Evolutionary conservation across 2,888 invertebrate species (phyloP), one percentile per base, ranked within the genome.

Genomic region (Seira ritae): DNA sequence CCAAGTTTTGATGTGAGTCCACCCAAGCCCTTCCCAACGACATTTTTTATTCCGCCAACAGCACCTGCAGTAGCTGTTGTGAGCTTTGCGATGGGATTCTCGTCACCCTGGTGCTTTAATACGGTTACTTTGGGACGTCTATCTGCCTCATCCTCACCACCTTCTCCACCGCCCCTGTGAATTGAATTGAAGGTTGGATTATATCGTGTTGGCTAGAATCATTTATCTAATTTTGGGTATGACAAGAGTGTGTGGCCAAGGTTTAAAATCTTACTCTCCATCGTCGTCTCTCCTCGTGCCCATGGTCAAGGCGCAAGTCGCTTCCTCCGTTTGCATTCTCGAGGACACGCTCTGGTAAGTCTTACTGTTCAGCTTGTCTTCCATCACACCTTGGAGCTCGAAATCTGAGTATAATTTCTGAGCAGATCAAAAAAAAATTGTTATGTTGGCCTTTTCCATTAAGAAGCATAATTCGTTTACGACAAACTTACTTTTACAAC

Each of bases 331-430:
- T 92, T 98, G 97, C 95, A 99, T 96, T 89, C 99, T 94, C 89
- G 96, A 95, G 80, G 96, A 95, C 89, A 99, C 96, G 84, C 94
- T 95, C 92, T 97, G 96, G 93, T 99, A 99, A 89, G 94, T 94
- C 92, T 98, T 98, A 85, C 97, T 97, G 92, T 98, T 98, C 81
- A 99, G 92, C 91, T 97, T 97, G 91, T 98, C 98, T 90, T 99
- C 98, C 91, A 97, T 97, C 66, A 99, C 98, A 88, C 99, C 99
- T 92, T 99, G 99, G 84, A 99, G 94, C 92, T 99, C 99, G 92
- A 99, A 99, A 92, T 99, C 99, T 69, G 98, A 97, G 93, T 98
- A 98, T 91, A 98, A 95, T 95, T 99, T 99, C 97, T 99, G 1
- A 68, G n/a, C 22, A 76, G 22, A 23, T 37, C 8, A 8, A 15